Percentiles rank a stretch among this genome's conserved stretches.
Evolutionary conservation across 2,797 vertebrate genomes (phyloP).

Genomic region (Melopsittacus undulatus): DNA sequence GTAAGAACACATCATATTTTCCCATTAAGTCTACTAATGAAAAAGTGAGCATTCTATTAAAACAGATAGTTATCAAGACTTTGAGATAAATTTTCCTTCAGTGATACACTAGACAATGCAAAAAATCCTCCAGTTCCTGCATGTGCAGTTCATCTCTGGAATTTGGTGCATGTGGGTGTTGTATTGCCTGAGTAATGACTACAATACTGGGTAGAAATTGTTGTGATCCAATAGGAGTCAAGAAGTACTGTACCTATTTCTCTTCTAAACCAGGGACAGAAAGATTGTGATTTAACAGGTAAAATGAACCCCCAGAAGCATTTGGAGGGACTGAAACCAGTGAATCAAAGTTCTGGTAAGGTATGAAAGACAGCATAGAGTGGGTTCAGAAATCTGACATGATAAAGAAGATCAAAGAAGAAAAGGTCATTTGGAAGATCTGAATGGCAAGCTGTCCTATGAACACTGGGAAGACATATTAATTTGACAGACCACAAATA

Average conservation of each 20-base stretch:
- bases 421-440: background rate
- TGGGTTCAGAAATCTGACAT: background rate
- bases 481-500: background rate
- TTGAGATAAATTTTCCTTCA: background rate
- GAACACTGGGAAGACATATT: background rate
- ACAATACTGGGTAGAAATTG: background rate
- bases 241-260: background rate
- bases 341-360: background rate
- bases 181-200: background rate
- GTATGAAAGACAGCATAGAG: background rate
- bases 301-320: background rate
- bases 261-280: background rate
- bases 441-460: background rate
- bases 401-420: background rate
- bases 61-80: background rate
- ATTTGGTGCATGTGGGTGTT: background rate
- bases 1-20: background rate
- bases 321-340: background rate
- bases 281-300: background rate
- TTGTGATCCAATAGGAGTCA: background rate
- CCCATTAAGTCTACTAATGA: background rate
- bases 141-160: background rate
- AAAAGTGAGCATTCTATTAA: background rate
- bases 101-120: background rate
- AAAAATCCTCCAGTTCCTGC: background rate